Evolutionary conservation across 2,797 vertebrate genomes (phyloP).

Genomic region (Aphelocoma californica): DNA sequence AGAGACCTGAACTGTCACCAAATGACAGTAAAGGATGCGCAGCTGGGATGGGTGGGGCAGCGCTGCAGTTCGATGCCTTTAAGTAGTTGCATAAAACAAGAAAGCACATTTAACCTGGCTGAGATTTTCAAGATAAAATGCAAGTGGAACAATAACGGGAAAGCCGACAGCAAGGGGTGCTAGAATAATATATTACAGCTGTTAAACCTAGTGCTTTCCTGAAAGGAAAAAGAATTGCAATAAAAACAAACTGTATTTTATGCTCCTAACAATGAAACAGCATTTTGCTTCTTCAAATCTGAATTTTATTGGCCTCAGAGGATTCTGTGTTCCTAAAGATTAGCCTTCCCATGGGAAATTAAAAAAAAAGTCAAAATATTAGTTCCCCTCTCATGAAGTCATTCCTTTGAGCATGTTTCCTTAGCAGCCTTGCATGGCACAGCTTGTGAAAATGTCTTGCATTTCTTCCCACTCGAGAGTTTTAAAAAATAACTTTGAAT

Average conservation of each 20-base stretch:
- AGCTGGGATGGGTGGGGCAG: not conserved
- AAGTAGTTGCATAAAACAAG: constrained; percentile 45
- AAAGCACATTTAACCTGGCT: constrained; percentile 58
- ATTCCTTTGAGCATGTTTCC: constrained; percentile 66
- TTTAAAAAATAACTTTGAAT: constrained; percentile 62
- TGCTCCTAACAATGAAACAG: constrained; percentile 71
- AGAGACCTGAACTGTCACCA: not conserved
- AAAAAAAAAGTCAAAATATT: constrained; percentile 51
- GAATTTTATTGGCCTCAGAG: constrained; percentile 69
- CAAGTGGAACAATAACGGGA: constrained; percentile 79
- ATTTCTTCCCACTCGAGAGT: constrained; percentile 52
- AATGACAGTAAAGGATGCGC: not conserved
- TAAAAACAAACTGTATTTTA: constrained; percentile 76
- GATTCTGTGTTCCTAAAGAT: constrained; percentile 76
- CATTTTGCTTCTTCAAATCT: constrained; percentile 62
- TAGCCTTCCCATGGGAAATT: constrained; percentile 75
- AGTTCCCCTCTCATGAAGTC: constrained; percentile 65
- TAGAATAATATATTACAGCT: constrained; percentile 71
- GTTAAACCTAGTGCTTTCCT: constrained; percentile 73
- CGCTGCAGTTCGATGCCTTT: not conserved
- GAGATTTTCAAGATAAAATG: constrained; percentile 70
- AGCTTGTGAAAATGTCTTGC: constrained; percentile 26
- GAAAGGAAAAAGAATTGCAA: constrained; percentile 75
- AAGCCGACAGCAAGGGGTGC: constrained; percentile 71
- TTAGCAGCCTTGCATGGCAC: constrained; percentile 44